Evolutionary conservation across 2,113 vertebrate genomes (phyloP), one percentile per base, ranked within the genome.

Genomic region (Halichoerus grypus): DNA sequence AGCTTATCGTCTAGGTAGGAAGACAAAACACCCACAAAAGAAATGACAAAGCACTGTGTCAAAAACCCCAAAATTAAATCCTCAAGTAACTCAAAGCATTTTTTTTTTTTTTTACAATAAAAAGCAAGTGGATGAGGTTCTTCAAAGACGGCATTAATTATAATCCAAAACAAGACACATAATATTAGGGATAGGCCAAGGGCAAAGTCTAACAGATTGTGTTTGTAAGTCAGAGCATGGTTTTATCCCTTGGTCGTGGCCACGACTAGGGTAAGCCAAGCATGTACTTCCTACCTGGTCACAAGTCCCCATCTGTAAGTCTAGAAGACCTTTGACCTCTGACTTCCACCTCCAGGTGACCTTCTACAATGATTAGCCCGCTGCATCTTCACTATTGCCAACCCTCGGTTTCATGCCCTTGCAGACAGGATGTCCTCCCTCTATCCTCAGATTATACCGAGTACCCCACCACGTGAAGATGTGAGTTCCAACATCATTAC

Each of bases 71-170:
- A 86, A 82, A 42, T 79, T 31, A 84, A 96, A 85, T 21, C 39
- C 59, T 79, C 55, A 31, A 87, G 22, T 55, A 24, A 89, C 33
- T 92, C 18, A 36, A 67, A 90, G 26, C 31, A 55, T 72, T 71
- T 74, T 85, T 77, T n/a, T 71, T n/a, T 71, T 46, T 46, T 65
- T 67, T 67, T 87, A 71, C 46, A 65, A 74, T 9, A 53, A 31
- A 87, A 33, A 93, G 39, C 5, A 63, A 92, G 18, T 19, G 13
- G 55, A 80, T 80, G 51, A 81, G 19, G 31, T 82, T 85, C 83
- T 89, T 84, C 12, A 81, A 69, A 95, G 74, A 87, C 53, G 26
- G 3, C 72, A 95, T 86, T 42, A 79, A 28, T 53, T 93, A 72
- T 12, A 39, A 81, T 28, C 13, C 7, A 71, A 89, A 96, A 55